Percentiles rank a stretch among this genome's conserved stretches.
Conservation (phyloP, 2,888 invertebrate species). For the Drosophila hamatofila region DNA sequence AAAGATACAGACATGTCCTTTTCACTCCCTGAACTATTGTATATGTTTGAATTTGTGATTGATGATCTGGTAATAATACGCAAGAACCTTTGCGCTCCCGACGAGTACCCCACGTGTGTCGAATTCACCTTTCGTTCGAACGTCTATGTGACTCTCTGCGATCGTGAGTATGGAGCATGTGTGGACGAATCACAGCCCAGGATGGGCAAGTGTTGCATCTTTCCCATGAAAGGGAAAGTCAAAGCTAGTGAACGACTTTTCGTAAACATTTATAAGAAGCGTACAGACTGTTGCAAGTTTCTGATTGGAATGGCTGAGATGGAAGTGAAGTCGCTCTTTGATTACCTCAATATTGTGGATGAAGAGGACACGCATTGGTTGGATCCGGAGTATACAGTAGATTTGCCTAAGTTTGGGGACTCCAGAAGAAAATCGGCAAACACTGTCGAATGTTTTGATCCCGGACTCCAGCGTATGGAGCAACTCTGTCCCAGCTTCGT, state of each 20-base stretch:
- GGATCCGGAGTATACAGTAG: background rate
- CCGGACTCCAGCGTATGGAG: constrained; percentile 59
- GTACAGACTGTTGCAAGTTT: constrained; percentile 60
- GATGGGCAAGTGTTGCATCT: constrained; percentile 82
- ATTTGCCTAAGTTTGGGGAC: background rate
- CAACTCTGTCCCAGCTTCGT: constrained; percentile 74
- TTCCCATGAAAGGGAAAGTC: constrained; percentile 77
- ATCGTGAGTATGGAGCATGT: constrained; percentile 79
- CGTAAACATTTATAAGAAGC: constrained; percentile 82
- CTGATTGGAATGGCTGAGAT: constrained; percentile 33
- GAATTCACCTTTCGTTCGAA: constrained; percentile 77
- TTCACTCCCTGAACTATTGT: constrained; percentile 54
- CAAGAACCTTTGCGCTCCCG: constrained; percentile 34
- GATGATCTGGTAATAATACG: constrained; percentile 32
- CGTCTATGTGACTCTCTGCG: constrained; percentile 82
- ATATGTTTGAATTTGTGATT: constrained; percentile 83
- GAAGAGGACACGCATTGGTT: background rate
- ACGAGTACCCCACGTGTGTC: constrained; percentile 36
- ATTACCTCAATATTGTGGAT: constrained; percentile 67
- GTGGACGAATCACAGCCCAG: constrained; percentile 61
- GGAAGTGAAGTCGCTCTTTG: constrained; percentile 58
- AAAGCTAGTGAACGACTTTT: constrained; percentile 73
- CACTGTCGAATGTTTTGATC: constrained; percentile 67
- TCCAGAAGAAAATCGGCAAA: constrained; percentile 23
- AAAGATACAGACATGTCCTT: background rate